Base-by-base conservation (phyloP, 2,888 invertebrate genomes). In the Chrysotoxum bicinctum region DNA sequence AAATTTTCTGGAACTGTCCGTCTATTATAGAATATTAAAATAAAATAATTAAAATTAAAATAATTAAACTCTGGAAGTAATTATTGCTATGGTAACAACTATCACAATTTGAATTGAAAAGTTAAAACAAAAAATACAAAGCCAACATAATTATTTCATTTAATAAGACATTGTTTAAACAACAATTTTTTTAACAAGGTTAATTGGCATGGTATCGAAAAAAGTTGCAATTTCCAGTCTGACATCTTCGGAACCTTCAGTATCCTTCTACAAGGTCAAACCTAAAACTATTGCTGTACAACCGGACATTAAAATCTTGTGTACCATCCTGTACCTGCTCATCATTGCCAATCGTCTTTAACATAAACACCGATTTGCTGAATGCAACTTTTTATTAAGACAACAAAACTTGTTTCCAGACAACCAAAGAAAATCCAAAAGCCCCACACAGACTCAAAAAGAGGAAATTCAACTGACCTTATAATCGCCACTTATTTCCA, bases 401-500 rank as follows among this genome's bases (percentile, higher is more conserved):
- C 19, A 14, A 60, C 45, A 21, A 77, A 76, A 77, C 76, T 52
- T 52, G 76, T 77, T 60, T 56, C 12, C 19, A n/a, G 19, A 14
- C 52, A 32, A 14, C n/a, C 14, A 45, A 56, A 43, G 62, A 62
- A 62, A 62, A 62, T 19, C 58, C 37, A 37, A 58, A 19, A 58
- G 37, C 62, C 12, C 19, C 21, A 32, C 8, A 32, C 7, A 50
- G 40, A 35, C 32, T 21, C 10, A 26, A 78, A n/a, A 73, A 79
- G 73, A 79, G 50, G 79, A 79, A 73, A 79, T 74, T 79, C 79
- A 79, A 74, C 64, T 79, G 66, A 79, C 79, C 79, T 79, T 79
- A 78, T 73, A 77, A 35, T 77, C 43, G 62, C 60, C 77, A 72
- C 72, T 70, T 32, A 62, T 26, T 16, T 40, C 21, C 26, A 66